Percentiles rank a stretch among this genome's conserved stretches.
Conservation (phyloP, 2,888 invertebrate genomes). For the Oxytorus armatus region DNA sequence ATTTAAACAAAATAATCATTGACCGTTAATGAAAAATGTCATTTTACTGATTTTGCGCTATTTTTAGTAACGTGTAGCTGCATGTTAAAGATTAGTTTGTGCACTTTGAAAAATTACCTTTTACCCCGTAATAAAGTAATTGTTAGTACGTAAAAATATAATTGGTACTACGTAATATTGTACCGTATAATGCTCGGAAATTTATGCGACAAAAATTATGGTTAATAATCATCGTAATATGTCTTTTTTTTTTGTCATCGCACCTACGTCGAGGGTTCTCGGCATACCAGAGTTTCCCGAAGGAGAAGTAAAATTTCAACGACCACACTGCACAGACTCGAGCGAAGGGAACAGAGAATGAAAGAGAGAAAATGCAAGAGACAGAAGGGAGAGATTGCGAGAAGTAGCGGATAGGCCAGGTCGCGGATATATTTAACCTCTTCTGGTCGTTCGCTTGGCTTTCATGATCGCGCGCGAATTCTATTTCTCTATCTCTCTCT, state of each 20-base stretch:
- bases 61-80: no score
- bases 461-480: conserved; percentile 60
- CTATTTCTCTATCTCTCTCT: conserved; percentile 29
- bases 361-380: conserved; percentile 43
- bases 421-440: conserved; percentile 71
- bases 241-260: neutral
- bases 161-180: neutral
- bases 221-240: no score
- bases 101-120: no score
- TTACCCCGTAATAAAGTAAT: no score
- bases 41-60: no score
- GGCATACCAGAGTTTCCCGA: neutral
- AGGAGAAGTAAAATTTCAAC: conserved; percentile 23
- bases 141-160: neutral
- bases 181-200: no score
- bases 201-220: no score
- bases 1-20: no score
- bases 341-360: neutral
- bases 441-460: conserved; percentile 58
- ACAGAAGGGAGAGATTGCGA: conserved; percentile 46
- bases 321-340: neutral
- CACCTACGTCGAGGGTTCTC: neutral
- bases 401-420: conserved; percentile 64
- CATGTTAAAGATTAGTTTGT: no score
- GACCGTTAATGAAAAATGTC: no score